phyloP scores from a whole-genome alignment of 2,797 vertebrate species.

The Dallia pectoralis region DNA sequence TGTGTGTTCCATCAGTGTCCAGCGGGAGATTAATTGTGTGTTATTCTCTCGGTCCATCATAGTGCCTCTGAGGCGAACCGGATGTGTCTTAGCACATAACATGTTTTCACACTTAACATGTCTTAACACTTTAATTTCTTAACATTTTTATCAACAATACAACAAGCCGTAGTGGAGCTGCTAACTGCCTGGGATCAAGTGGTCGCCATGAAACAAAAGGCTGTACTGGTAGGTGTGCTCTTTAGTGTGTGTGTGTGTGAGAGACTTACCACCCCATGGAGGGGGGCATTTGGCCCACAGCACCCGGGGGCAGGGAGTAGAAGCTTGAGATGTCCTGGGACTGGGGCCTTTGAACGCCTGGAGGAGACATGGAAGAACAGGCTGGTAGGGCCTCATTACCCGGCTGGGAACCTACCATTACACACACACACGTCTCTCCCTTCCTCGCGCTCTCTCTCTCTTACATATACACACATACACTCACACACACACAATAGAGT shows the following conservation, averaged over 20 bases:
- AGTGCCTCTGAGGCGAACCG: too few species aligned
- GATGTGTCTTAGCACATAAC: too few species aligned
- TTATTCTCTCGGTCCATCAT: not conserved
- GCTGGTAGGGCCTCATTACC: slow-evolving; percentile 46
- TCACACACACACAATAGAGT: not conserved
- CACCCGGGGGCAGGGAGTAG: slow-evolving; percentile 89
- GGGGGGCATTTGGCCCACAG: slow-evolving; percentile 90
- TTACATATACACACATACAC: slow-evolving; percentile 1
- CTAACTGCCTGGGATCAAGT: not conserved
- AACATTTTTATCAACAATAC: not conserved
- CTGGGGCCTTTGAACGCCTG: slow-evolving; percentile 92
- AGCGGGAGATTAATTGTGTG: not conserved
- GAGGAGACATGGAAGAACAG: slow-evolving; percentile 30
- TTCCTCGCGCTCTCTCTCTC: slow-evolving; percentile 24
- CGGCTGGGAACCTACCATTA: slow-evolving; percentile 67
- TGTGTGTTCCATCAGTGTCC: slow-evolving; percentile 11
- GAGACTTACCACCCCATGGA: slow-evolving; percentile 95
- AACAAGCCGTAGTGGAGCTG: not conserved
- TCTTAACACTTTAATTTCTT: too few species aligned
- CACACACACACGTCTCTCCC: slow-evolving; percentile 20
- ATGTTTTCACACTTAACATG: too few species aligned
- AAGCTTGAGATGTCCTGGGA: slow-evolving; percentile 92
- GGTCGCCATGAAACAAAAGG: not conserved
- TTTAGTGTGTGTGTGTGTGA: slow-evolving; percentile 22
- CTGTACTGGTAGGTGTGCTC: not conserved